Conservation (phyloP, 2,888 invertebrate genomes). For the Dryococelus australis region DNA sequence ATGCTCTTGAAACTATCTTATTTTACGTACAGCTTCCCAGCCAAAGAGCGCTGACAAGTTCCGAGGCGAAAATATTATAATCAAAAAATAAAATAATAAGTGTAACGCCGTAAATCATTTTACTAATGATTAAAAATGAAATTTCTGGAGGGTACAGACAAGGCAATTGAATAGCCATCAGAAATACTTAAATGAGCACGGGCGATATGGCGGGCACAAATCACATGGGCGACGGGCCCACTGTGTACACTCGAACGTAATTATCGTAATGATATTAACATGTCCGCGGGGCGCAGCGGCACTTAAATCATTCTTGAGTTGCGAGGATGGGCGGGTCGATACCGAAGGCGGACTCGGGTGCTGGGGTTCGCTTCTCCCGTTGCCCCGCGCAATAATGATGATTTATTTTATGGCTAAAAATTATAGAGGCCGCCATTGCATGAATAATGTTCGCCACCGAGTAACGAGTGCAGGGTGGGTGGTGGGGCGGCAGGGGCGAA, state of each 20-base stretch:
- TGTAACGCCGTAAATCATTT: background rate
- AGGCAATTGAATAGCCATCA: background rate
- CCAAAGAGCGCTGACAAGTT: background rate
- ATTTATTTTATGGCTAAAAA: conserved; percentile 67
- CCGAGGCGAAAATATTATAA: background rate
- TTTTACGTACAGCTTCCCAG: no score
- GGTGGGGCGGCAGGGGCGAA: conserved; percentile 46
- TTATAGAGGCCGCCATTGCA: conserved; percentile 57
- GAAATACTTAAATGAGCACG: background rate
- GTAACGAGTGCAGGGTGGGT: conserved; percentile 32
- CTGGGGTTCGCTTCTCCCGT: conserved; percentile 37
- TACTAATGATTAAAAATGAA: background rate
- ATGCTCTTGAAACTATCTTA: no score
- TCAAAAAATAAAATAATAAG: background rate
- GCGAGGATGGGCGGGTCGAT: conserved; percentile 61
- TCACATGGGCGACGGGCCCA: no score
- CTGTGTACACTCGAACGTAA: background rate
- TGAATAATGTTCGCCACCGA: conserved; percentile 42
- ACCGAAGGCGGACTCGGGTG: conserved; percentile 48
- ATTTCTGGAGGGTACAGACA: background rate
- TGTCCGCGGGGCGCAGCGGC: conserved; percentile 54
- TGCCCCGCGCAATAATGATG: conserved; percentile 66
- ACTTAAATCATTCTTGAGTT: conserved; percentile 26
- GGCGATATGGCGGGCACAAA: no score
- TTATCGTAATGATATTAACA: background rate